Evolutionary conservation across 2,888 invertebrate species (phyloP).

Genomic region (Steromphala cineraria): DNA sequence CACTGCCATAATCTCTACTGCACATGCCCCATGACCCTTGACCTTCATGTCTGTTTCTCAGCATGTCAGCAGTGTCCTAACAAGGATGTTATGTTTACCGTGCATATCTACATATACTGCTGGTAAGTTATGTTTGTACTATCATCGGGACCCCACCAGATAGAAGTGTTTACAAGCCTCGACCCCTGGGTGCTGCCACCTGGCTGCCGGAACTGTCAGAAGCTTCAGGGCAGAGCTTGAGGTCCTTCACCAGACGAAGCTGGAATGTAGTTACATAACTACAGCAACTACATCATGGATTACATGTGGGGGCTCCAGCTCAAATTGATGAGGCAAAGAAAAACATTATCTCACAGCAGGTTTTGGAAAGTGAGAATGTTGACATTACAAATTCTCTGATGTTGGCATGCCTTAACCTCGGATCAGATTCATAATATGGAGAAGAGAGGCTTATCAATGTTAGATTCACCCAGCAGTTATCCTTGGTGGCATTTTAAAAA

Average conservation of each 20-base stretch:
- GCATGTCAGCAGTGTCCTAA: background rate
- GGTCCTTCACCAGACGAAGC: no score
- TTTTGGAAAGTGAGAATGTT: background rate
- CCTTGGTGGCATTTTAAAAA: no score
- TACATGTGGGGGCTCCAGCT: background rate
- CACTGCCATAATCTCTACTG: background rate
- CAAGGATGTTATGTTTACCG: background rate
- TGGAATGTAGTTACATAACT: background rate
- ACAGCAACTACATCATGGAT: background rate
- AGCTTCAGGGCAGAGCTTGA: no score
- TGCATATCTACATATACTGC: background rate
- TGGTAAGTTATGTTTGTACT: background rate
- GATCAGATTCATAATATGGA: background rate
- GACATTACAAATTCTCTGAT: background rate
- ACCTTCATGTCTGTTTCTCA: background rate
- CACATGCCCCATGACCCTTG: background rate
- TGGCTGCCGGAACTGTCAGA: background rate
- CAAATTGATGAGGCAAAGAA: background rate
- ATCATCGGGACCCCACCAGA: background rate
- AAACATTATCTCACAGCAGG: background rate
- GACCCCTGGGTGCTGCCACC: background rate
- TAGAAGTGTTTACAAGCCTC: background rate
- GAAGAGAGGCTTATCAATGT: background rate
- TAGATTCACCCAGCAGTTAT: background rate
- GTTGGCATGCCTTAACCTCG: background rate